phyloP scores from a whole-genome alignment of 2,888 invertebrate species.

The Hoplodrina blanda region DNA sequence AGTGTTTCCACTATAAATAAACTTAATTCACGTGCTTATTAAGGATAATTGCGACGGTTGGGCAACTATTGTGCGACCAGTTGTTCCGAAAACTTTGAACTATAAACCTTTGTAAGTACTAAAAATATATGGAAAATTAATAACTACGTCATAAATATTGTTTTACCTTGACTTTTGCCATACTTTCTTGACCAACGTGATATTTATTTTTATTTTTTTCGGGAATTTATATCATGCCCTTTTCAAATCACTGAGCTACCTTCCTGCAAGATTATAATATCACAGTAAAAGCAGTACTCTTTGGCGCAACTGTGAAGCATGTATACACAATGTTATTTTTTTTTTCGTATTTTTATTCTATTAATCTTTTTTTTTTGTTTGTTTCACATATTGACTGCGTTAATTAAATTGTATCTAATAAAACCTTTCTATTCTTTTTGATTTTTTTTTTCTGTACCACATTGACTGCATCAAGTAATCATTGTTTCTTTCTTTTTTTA shows the following conservation, averaged over 20 bases:
- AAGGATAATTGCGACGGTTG: conserved; percentile 45
- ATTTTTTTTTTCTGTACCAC: too few relatives aligned
- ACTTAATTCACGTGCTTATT: conserved; percentile 46
- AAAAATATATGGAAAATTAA: conserved; percentile 38
- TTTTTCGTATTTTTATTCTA: too few relatives aligned
- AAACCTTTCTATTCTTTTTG: too few relatives aligned
- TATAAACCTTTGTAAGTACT: conserved; percentile 24
- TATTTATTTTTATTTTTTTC: not conserved
- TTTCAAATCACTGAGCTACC: not conserved
- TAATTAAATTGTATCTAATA: too few relatives aligned
- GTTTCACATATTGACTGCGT: too few relatives aligned
- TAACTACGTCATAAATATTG: not conserved
- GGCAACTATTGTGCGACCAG: conserved; percentile 38
- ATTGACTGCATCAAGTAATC: too few relatives aligned
- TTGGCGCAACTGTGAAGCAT: too few relatives aligned
- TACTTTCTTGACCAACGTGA: not conserved
- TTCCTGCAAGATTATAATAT: not conserved
- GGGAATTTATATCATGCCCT: too few relatives aligned
- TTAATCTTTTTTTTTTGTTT: too few relatives aligned
- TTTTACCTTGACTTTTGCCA: conserved; percentile 7
- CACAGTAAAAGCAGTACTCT: too few relatives aligned
- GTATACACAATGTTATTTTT: too few relatives aligned
- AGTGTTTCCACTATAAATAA: conserved; percentile 51
- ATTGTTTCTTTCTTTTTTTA: too few relatives aligned
- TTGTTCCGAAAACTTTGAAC: conserved; percentile 53